phyloP scores from a whole-genome alignment of 2,888 invertebrate species.

The Drosophila picticornis region DNA sequence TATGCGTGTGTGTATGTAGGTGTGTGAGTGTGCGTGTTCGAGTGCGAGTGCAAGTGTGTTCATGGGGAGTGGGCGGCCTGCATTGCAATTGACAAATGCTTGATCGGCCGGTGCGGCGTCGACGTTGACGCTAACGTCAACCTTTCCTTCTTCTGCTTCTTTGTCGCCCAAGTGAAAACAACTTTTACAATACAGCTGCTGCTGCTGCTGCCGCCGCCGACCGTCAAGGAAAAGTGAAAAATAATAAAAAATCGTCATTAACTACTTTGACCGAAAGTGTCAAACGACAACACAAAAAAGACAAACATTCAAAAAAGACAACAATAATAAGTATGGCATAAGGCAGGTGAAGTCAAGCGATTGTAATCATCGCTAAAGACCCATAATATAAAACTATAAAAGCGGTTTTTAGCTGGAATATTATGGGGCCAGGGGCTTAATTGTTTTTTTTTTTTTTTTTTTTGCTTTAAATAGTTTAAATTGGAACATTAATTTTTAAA shows the following conservation, averaged over 20 bases:
- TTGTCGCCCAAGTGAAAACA: conserved; percentile 68
- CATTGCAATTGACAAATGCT: conserved; percentile 37
- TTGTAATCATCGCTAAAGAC: conserved; percentile 15
- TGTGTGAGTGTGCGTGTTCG: conserved; percentile 12
- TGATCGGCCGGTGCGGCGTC: conserved; percentile 21
- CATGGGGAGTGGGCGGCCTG: conserved; percentile 36
- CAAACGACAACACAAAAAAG: conserved; percentile 32
- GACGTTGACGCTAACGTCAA: conserved; percentile 18
- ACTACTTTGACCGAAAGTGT: conserved; percentile 41
- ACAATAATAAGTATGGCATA: background rate
- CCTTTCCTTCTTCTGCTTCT: conserved; percentile 24
- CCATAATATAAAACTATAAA: background rate
- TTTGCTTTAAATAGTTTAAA: background rate
- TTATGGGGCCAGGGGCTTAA: background rate
- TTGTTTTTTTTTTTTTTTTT: background rate
- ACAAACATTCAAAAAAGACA: conserved; percentile 1
- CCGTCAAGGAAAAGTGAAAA: conserved; percentile 63
- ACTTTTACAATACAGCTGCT: conserved; percentile 64
- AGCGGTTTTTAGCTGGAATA: background rate
- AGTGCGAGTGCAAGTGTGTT: conserved; percentile 11
- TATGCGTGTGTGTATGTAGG: conserved; percentile 17
- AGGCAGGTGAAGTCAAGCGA: background rate
- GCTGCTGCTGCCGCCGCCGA: conserved; percentile 12
- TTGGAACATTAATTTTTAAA: background rate
- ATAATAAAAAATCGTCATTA: conserved; percentile 56